phyloP scores from a whole-genome alignment of 2,797 vertebrate species.

The Ctenochaetus hawaiiensis region DNA sequence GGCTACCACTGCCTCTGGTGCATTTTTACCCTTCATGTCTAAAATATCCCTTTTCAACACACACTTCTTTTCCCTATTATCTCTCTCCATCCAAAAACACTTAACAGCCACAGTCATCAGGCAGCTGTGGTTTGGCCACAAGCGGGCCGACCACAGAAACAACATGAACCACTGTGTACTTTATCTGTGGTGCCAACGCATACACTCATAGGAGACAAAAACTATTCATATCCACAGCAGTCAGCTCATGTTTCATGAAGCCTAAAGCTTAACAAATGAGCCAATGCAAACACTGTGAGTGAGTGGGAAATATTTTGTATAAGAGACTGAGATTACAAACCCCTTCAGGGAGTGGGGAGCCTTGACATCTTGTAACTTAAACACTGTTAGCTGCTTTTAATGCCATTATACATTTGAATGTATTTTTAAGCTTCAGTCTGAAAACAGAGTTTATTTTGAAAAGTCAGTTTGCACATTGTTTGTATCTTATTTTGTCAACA shows the following conservation, averaged over 20 bases:
- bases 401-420: not conserved
- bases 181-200: constrained; percentile 9
- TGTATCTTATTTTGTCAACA: not conserved
- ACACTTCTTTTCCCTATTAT: constrained; percentile 22
- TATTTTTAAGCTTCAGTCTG: not conserved
- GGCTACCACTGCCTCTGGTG: constrained; percentile 20
- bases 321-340: constrained; percentile 7
- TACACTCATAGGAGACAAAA: constrained; percentile 23
- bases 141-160: constrained; percentile 11
- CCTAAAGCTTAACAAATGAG: constrained; percentile 5
- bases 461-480: not conserved
- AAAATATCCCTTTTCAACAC: constrained; percentile 50
- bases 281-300: constrained; percentile 34
- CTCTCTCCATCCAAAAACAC: constrained; percentile 32
- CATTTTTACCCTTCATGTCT: constrained; percentile 18
- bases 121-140: constrained; percentile 39
- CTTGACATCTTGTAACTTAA: not conserved
- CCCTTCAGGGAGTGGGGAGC: not conserved
- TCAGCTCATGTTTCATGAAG: constrained; percentile 27
- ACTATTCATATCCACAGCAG: not conserved
- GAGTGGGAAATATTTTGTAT: constrained; percentile 15
- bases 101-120: constrained; percentile 30
- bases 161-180: constrained; percentile 7
- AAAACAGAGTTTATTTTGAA: not conserved
- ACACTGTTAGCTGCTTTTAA: not conserved